Conservation (phyloP, 1,140 invertebrate genomes). For the Achroia grisella region DNA sequence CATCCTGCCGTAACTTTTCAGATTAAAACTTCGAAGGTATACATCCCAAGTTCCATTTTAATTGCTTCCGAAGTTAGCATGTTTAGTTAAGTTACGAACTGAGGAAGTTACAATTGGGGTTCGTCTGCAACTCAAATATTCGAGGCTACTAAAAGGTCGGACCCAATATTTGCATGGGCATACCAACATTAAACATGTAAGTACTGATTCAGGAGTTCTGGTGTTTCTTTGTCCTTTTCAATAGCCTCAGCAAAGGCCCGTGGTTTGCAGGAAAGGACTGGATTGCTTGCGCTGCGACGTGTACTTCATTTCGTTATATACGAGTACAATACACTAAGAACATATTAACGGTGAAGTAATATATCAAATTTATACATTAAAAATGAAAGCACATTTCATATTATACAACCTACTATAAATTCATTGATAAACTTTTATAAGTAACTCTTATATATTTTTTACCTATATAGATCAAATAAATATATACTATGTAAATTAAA, state of each 20-base stretch:
- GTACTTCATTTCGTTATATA: too few relatives aligned
- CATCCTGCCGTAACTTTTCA: background rate
- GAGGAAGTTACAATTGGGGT: slow-evolving; percentile 7
- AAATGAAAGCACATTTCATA: too few relatives aligned
- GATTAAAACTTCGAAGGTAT: slow-evolving; percentile 12
- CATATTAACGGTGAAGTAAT: too few relatives aligned
- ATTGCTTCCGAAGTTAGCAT: slow-evolving; percentile 7
- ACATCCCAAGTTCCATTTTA: slow-evolving; percentile 12
- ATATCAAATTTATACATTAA: too few relatives aligned
- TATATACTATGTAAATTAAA: too few relatives aligned
- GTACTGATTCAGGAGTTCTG: background rate
- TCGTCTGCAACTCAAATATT: slow-evolving; percentile 12
- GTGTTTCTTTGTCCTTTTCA: slow-evolving; percentile 4
- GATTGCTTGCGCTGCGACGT: too few relatives aligned
- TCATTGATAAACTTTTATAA: too few relatives aligned
- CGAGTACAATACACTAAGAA: too few relatives aligned
- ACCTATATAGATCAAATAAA: too few relatives aligned
- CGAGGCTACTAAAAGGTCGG: slow-evolving; percentile 1
- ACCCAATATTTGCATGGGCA: slow-evolving; percentile 13
- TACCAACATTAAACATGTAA: slow-evolving; percentile 6
- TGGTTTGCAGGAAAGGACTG: too few relatives aligned
- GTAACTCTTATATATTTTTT: too few relatives aligned
- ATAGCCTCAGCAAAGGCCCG: background rate
- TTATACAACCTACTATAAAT: too few relatives aligned
- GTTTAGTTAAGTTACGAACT: slow-evolving; percentile 8